Evolutionary conservation across 1,140 invertebrate genomes (phyloP).

Genomic region (Hydropsyche tenuis): DNA sequence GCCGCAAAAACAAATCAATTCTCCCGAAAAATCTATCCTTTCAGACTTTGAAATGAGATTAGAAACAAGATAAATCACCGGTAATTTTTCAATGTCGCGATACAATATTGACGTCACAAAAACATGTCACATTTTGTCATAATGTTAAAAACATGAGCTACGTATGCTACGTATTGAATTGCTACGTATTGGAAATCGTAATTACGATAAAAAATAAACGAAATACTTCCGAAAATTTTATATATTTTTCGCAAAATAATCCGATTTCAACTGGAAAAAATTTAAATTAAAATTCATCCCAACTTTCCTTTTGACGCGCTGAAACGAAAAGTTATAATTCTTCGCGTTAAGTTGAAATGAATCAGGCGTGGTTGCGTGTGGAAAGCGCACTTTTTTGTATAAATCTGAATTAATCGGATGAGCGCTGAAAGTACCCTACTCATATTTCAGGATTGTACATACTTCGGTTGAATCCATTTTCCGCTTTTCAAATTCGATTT

Average conservation of each 20-base stretch:
- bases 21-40: not conserved
- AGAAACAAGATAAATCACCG: conserved; percentile 21
- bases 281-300: no score
- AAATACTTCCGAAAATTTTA: no score
- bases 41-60: conserved; percentile 1
- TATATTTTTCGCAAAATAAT: no score
- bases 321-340: conserved; percentile 3
- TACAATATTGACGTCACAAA: conserved; percentile 18
- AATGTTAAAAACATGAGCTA: not conserved
- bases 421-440: conserved; percentile 23
- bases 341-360: not conserved
- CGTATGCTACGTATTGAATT: no score
- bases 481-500: conserved; percentile 33
- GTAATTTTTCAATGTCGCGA: conserved; percentile 24
- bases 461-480: conserved; percentile 30
- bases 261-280: no score
- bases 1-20: no score
- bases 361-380: not conserved
- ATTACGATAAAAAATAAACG: no score
- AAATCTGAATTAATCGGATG: conserved; percentile 28
- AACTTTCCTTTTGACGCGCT: no score
- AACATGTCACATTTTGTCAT: not conserved
- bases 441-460: conserved; percentile 26
- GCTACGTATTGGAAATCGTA: no score
- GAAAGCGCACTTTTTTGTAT: not conserved